These are phyloP conservation scores for Nibea albiflora DNA, from an alignment of 2,113 vertebrate genomes.

Conservation along the genomic window DNA sequence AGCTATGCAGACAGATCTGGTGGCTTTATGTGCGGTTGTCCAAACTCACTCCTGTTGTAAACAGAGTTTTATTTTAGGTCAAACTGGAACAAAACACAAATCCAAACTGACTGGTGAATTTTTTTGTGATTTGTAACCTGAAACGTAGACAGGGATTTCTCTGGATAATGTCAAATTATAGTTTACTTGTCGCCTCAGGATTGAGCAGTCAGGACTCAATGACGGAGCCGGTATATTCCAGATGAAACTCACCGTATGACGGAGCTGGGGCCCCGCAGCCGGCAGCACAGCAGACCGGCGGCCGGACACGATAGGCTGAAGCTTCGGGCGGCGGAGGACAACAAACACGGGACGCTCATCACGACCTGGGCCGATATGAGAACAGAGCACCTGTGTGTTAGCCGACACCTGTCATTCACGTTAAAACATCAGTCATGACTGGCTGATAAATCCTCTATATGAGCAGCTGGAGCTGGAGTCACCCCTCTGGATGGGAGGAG, in stretches of 20 bases:
- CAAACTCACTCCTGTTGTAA: not conserved
- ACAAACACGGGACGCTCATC: conserved; percentile 77
- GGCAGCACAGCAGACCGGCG: conserved; percentile 45
- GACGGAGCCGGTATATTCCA: not conserved
- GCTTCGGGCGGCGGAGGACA: conserved; percentile 76
- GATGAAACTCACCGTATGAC: conserved; percentile 79
- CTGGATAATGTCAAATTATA: not conserved
- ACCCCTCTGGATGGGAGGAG: not conserved
- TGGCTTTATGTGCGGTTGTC: not conserved
- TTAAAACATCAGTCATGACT: not conserved
- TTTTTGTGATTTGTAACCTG: not conserved
- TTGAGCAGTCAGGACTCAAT: not conserved
- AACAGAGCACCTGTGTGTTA: not conserved
- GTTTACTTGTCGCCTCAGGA: not conserved
- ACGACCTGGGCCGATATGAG: conserved; percentile 16
- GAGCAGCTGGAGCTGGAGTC: not conserved
- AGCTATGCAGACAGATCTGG: not conserved
- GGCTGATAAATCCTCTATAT: not conserved
- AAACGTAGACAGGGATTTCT: not conserved
- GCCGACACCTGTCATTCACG: not conserved
- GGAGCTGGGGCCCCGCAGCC: conserved; percentile 66
- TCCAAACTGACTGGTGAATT: too few relatives aligned
- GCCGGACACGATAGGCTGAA: conserved; percentile 39
- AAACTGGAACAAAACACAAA: not conserved
- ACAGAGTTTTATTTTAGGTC: not conserved